Conservation (phyloP, 1,140 invertebrate genomes). For the Charaxes varanes region DNA sequence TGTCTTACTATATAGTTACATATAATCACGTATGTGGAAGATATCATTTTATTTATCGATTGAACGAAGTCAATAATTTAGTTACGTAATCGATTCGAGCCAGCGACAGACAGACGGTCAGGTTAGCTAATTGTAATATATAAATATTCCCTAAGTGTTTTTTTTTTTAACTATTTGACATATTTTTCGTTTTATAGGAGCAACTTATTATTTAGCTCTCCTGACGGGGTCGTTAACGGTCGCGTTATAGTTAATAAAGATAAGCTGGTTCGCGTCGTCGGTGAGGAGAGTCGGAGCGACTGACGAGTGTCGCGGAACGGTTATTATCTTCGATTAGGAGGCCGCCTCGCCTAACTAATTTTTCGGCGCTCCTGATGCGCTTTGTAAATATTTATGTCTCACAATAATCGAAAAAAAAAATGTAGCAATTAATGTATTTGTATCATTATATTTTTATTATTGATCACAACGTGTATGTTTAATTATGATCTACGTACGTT, state of each 20-base stretch:
- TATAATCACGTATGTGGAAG: constrained; percentile 39
- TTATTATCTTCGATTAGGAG: constrained; percentile 33
- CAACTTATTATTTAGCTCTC: constrained; percentile 59
- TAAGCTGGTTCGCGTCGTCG: constrained; percentile 22
- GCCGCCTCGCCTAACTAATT: constrained; percentile 51
- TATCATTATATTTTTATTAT: constrained; percentile 74
- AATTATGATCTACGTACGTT: constrained; percentile 55
- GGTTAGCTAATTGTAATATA: constrained; percentile 56
- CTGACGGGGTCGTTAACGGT: constrained; percentile 42
- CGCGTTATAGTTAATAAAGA: constrained; percentile 66
- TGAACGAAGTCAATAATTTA: constrained; percentile 26
- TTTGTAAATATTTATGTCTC: constrained; percentile 73
- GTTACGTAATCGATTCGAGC: constrained; percentile 34
- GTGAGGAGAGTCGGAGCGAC: background rate
- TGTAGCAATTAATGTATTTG: constrained; percentile 71
- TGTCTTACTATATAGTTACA: constrained; percentile 41
- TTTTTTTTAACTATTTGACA: constrained; percentile 59
- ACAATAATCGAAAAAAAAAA: constrained; percentile 72
- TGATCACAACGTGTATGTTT: constrained; percentile 70
- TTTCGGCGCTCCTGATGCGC: constrained; percentile 54
- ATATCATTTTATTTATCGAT: constrained; percentile 31
- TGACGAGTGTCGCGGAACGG: constrained; percentile 21
- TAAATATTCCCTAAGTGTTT: constrained; percentile 32
- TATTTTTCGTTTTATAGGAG: constrained; percentile 43
- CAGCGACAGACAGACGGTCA: constrained; percentile 46